Evolutionary conservation across 2,888 invertebrate species (phyloP), one percentile per base, ranked within the genome.

Genomic region (Acanthoscelides obtectus): DNA sequence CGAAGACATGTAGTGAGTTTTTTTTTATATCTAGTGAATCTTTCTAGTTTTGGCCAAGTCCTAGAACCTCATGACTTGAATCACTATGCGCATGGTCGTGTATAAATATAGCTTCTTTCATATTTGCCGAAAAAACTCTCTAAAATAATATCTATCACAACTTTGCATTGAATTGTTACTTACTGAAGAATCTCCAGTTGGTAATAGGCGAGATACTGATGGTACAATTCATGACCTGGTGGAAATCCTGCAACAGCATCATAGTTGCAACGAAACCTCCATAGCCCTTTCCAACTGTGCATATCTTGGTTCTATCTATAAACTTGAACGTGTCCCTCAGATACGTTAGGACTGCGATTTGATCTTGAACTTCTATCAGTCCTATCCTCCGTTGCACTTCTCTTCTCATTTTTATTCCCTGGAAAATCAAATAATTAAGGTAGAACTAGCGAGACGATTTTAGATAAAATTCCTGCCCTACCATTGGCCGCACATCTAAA

Each of bases 231-330:
- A 97, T 92, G 71, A 94, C 89, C 80, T 92, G 90, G 72, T 92
- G 87, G 20, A 89, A 90, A 84, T 95, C 95, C 77, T 90, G 90
- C 0, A 94, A 91, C 12, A 96, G 89, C 73, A 94, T 91, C 87
- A 94, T 93, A 3, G 94, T 89, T 0, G 95, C 90, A 3, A 94
- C 91, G 82, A 94, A 96, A 17, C 94, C 97, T 22, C 97, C 97
- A 86, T 96, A 97, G 2, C 95, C 96, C 87, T 89, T 89, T 8
- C 97, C 97, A 88, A 94, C 95, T 72, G 95, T 93, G 73, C 94
- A 96, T 75, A 95, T 92, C 75, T 94, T 91, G 8, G 89, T 86
- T 0, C 90, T 89, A 86, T 96, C 95, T 74, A 97, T 93, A 86
- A 93, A 96, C 83, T 92, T 91, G 70, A 95, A 87, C 78, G 92